Percentiles rank a stretch among this genome's conserved stretches.
Evolutionary conservation across 2,797 vertebrate species (phyloP).

Genomic region (Silurus aristotelis): DNA sequence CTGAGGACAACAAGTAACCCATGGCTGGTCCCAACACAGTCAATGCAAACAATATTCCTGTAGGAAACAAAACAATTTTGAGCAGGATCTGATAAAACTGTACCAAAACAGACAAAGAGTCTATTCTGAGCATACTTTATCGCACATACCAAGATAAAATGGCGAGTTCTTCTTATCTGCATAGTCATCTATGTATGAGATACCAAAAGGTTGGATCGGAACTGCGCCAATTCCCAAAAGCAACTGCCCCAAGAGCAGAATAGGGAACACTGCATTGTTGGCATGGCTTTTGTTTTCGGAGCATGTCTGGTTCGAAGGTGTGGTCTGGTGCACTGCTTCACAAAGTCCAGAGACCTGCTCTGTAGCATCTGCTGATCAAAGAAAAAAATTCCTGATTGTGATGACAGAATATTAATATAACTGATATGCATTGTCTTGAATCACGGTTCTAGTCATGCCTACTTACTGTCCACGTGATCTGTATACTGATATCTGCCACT

Average conservation of each 20-base stretch:
- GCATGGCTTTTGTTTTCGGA: constrained; percentile 16
- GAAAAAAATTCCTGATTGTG: neutral
- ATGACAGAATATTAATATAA: neutral
- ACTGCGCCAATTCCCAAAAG: constrained; percentile 85
- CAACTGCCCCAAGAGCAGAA: constrained; percentile 85
- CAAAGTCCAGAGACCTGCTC: constrained; percentile 68
- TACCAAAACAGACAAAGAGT: neutral
- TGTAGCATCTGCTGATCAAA: constrained; percentile 55
- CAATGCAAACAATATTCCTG: constrained; percentile 87
- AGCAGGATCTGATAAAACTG: neutral
- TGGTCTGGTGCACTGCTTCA: neutral
- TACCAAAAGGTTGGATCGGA: constrained; percentile 94
- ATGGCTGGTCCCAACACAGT: constrained; percentile 85
- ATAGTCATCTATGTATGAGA: constrained; percentile 94
- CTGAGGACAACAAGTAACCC: constrained; percentile 82
- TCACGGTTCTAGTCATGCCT: neutral
- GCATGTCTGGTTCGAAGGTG: constrained; percentile 66
- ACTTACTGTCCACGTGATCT: constrained; percentile 71
- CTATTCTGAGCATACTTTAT: neutral
- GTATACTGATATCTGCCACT: constrained; percentile 76
- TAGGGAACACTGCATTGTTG: constrained; percentile 71
- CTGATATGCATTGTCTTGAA: no score
- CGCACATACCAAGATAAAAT: constrained; percentile 85
- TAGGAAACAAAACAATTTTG: neutral
- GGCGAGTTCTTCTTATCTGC: constrained; percentile 88